Percentiles rank a stretch among this genome's conserved stretches.
These are phyloP conservation scores for Argyresthia albistria DNA, from an alignment of 2,888 invertebrate species.

Conservation along the genomic window DNA sequence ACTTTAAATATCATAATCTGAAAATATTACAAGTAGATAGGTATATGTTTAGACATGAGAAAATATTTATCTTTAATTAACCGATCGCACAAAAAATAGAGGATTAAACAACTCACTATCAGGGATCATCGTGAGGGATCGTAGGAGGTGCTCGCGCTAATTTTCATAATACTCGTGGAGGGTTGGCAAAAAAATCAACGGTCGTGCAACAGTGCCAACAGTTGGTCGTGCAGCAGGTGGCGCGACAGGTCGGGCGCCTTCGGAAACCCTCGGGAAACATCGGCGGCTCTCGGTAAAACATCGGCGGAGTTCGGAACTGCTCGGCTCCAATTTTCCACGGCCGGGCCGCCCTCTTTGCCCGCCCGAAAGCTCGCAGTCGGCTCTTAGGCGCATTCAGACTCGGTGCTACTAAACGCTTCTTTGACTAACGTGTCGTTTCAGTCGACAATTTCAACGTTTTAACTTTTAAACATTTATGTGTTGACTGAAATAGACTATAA, in stretches of 20 bases:
- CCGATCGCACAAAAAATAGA: no score
- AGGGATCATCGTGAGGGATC: no score
- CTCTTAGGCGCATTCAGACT: slow-evolving; percentile 43
- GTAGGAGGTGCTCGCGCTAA: slow-evolving; percentile 33
- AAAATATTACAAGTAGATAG: no score
- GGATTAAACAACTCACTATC: no score
- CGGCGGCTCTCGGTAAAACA: slow-evolving; percentile 16
- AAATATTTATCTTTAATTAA: no score
- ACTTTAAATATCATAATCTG: no score
- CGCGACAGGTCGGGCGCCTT: slow-evolving; percentile 51
- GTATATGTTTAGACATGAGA: no score
- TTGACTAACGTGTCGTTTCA: not conserved
- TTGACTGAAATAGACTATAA: no score
- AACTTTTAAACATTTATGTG: no score
- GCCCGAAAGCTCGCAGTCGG: slow-evolving; percentile 67
- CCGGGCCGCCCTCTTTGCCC: slow-evolving; percentile 64
- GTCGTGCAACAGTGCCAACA: slow-evolving; percentile 70
- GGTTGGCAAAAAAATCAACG: slow-evolving; percentile 64
- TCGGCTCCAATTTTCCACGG: slow-evolving; percentile 38
- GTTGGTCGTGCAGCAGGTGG: slow-evolving; percentile 67
- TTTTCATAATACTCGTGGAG: slow-evolving; percentile 41
- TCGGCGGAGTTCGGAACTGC: slow-evolving; percentile 21
- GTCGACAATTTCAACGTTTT: no score
- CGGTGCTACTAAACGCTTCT: slow-evolving; percentile 34
- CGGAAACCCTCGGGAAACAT: slow-evolving; percentile 25